Base-by-base conservation (phyloP, 2,888 invertebrate genomes). In the Cataglyphis livida region DNA sequence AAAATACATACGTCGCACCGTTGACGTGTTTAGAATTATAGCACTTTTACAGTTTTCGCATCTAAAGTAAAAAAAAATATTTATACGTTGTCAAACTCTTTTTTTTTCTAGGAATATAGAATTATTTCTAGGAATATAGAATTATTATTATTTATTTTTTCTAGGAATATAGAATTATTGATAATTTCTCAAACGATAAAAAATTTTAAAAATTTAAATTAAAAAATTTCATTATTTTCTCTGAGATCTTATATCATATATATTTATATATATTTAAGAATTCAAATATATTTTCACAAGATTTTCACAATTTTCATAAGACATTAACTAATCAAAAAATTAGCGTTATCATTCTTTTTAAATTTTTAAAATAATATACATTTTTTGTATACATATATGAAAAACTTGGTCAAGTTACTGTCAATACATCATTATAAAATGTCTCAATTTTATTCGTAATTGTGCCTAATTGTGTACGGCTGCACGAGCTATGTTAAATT, bases 361-460 rank as follows among this genome's bases (percentile, higher is more conserved):
- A 48, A 54, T n/a, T 54, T 54, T 18, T 44, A 44, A 44, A 44
- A 18, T 44, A 44, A 44, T 41, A 44, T 44, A 44, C 32, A 15
- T 44, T 15, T 44, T 44, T 15, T 15, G 5, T 44, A 44, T 1
- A 44, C 44, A 10, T 18, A 15, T 7, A 51, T 70, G 38, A 44
- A 44, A 44, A 10, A 35, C 3, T 0, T 32, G 6, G 3, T 32
- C 7, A 32, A 9, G 4, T 62, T 21, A 25, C 12, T 25, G 18
- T 15, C 62, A 9, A 41, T 25, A 21, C 6, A 10, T 3, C 48
- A 75, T 41, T 38, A 25, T 6, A 5, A 38, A 28, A 68, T 66
- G n/a, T 64, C 25, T 51, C 35, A n/a, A 66, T 25, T 64, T 65
- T 44, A 51, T 51, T 75, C 64, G 0, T 54, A 76, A 25, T 75